phyloP scores from a whole-genome alignment of 2,888 invertebrate species.

The Tiphia femorata region DNA sequence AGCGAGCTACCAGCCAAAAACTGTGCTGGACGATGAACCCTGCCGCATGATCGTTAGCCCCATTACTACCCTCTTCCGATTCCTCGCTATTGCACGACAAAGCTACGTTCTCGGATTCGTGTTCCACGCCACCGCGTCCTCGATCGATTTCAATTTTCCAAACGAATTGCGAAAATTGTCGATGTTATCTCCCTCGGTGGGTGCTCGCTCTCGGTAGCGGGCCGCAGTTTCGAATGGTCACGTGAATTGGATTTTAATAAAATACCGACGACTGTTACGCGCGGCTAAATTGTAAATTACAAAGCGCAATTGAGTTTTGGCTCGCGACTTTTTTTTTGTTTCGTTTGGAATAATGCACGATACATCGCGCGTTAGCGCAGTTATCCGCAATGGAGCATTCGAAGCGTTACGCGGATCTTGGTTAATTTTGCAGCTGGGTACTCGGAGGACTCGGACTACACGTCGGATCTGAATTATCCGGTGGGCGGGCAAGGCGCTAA shows the following conservation, averaged over 20 bases:
- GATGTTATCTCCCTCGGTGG: too few relatives aligned
- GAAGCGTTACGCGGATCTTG: not conserved
- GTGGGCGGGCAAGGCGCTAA: constrained; percentile 88
- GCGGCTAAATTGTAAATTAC: not conserved
- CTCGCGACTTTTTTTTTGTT: too few relatives aligned
- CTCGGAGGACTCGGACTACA: constrained; percentile 97
- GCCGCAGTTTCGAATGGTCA: too few relatives aligned
- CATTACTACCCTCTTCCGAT: constrained; percentile 19
- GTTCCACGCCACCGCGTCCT: too few relatives aligned
- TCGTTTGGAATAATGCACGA: too few relatives aligned
- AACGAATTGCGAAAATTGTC: constrained; percentile 3
- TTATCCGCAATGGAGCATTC: not conserved
- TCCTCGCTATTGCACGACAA: constrained; percentile 30
- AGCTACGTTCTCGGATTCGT: constrained; percentile 31
- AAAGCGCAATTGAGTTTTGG: too few relatives aligned
- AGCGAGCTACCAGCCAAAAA: too few relatives aligned
- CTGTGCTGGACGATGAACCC: constrained; percentile 16
- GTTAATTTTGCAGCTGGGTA: constrained; percentile 82
- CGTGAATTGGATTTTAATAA: too few relatives aligned
- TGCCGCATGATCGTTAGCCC: constrained; percentile 32
- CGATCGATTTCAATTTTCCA: constrained; percentile 36
- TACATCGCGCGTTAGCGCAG: too few relatives aligned
- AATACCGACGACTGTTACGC: not conserved
- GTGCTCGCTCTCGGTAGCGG: too few relatives aligned
- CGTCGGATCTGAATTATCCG: constrained; percentile 95